Evolutionary conservation across 2,888 invertebrate species (phyloP).

Genomic region (Sialis fuliginosa): DNA sequence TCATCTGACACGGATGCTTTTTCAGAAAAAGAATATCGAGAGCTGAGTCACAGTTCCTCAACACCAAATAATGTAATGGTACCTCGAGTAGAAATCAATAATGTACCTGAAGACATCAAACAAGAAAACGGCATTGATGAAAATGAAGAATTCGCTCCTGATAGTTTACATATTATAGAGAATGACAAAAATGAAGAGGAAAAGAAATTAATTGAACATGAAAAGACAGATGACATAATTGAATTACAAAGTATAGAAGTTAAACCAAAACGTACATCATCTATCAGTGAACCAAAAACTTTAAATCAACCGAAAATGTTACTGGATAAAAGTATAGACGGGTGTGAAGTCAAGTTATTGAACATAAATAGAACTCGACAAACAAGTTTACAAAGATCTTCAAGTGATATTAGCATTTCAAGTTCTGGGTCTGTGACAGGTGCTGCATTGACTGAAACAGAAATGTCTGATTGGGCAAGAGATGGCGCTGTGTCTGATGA

Average conservation of each 20-base stretch:
- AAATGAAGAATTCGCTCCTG: not conserved
- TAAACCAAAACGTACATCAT: not conserved
- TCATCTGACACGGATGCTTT: constrained; percentile 21
- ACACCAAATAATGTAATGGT: constrained; percentile 10
- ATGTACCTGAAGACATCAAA: constrained; percentile 43
- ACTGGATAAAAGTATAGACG: constrained; percentile 11
- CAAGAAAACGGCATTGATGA: constrained; percentile 14
- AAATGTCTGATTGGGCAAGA: constrained; percentile 77
- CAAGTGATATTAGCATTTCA: constrained; percentile 30
- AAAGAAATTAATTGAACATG: constrained; percentile 3
- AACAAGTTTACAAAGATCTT: constrained; percentile 12
- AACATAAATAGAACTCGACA: constrained; percentile 14
- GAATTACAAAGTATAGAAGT: constrained; percentile 11
- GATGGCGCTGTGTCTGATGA: constrained; percentile 66
- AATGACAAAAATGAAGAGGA: not conserved
- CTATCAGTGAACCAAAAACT: constrained; percentile 20
- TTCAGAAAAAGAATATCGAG: constrained; percentile 8
- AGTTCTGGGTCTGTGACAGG: constrained; percentile 55
- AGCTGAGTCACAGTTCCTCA: constrained; percentile 7
- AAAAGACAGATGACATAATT: constrained; percentile 6
- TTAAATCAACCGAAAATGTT: constrained; percentile 25
- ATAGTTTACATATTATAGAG: constrained; percentile 1
- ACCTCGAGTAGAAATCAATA: constrained; percentile 55
- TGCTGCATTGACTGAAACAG: constrained; percentile 65
- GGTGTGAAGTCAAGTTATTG: constrained; percentile 9